Evolutionary conservation across 2,888 invertebrate species (phyloP), one percentile per base, ranked within the genome.

Genomic region (Aporophyla lueneburgensis): DNA sequence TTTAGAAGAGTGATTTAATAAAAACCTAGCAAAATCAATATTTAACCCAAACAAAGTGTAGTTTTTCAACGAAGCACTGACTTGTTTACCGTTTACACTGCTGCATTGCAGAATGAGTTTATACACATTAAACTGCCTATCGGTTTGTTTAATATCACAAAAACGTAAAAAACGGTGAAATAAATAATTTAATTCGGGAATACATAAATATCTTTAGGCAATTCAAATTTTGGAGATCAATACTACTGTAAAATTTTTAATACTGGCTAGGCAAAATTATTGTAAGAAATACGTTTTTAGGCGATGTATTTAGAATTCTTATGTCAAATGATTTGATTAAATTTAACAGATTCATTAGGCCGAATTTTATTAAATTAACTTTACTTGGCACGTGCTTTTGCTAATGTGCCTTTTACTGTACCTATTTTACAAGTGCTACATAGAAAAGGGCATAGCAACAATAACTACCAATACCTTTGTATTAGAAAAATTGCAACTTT

Each of bases 61-160:
- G 65, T 81, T 81, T 84, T 85, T 53, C 74, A 46, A 51, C 62
- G 54, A 53, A 69, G 21, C 56, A 24, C 19, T 4, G 24, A n/a
- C n/a, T 54, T 85, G 85, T 85, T 85, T 82, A 69, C 27, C 7
- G 33, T 33, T 33, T 67, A 81, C 72, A 85, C 71, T 76, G 43
- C 86, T 76, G 82, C 76, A 81, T 72, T 82, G 82, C 76, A 72
- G 82, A 70, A 81, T 54, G 24, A 43, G 40, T 59, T 19, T 19
- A n/a, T 46, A 63, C 24, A 78, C 63, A 83, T 65, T 46, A 76
- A 81, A 65, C 61, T 56, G 76, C 53, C 81, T 24, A 56, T 54
- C 71, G 53, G n/a, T 76, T 54, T 68, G 85, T 85, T 54, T 71
- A 54, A 65, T 66, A 72, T 81, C 58, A 76, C 40, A 81, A 12